Evolutionary conservation across 2,888 invertebrate genomes (phyloP), one percentile per base, ranked within the genome.

Genomic region (Metopia argyrocephala): DNA sequence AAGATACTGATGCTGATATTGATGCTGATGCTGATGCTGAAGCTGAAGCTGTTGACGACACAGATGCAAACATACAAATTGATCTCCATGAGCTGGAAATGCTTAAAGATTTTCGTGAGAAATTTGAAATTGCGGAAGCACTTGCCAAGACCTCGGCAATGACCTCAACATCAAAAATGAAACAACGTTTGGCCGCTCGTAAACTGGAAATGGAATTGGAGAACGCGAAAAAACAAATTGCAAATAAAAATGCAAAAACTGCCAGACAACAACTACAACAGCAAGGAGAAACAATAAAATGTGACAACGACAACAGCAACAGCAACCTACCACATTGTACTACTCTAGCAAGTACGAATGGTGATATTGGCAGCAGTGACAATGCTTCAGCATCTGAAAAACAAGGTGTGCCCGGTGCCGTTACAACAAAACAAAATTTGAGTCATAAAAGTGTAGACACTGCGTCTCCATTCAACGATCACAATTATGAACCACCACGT

Each of bases 401-500:
- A 54, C 78, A 76, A 76, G 76, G 80, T 81, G 80, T 76, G 80
- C 52, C 73, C 65, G 69, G 69, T 78, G 82, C 83, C 82, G 78
- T 79, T 65, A 83, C 76, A 79, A 68, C 50, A 62, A 73, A 68
- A 38, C 62, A 57, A 69, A 61, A 65, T 12, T 64, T 74, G 48
- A 69, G 28, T 81, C 79, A 82, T 68, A 76, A 68, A 57, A 73
- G 56, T 76, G 65, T 81, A 87, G 84, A 84, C 84, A 66, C 45
- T 61, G 54, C 68, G 85, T 84, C 84, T 81, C 71, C 84, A 6
- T 83, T 85, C 81, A 84, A 83, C 83, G 85, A 89, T 69, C 38
- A 48, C 2, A 91, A 91, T 80, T 93, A 92, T 87, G 91, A 93
- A 65, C 93, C 93, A 59, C 93, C 93, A 31, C 93, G 92, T 84